Evolutionary conservation across 2,113 vertebrate genomes (phyloP), one percentile per base, ranked within the genome.

Genomic region (Rhynchopsitta pachyrhyncha): DNA sequence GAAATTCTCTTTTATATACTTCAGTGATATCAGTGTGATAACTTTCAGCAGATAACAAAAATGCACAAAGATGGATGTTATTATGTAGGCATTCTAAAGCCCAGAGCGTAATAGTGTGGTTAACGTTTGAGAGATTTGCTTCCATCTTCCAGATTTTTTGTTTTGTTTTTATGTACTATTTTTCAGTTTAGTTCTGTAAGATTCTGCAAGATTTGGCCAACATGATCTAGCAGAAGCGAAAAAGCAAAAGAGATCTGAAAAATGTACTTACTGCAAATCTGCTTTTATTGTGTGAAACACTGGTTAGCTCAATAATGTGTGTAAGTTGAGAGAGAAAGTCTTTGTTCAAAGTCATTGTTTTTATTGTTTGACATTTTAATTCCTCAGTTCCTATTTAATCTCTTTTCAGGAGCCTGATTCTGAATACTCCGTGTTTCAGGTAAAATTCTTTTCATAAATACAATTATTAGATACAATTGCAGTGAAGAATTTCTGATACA

Each of bases 341-440:
- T 79, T 69, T 85, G 17, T 63, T 16, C 23, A 64, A 59, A 70
- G 57, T 49, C 80, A 6, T 69, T 63, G 9, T 69, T 94, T 88
- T 71, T 81, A 24, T 76, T 74, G 4, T 82, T 76, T 86, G 27
- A 2, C 11, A 57, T 82, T 94, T 92, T n/a, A 12, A 22, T 94
- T 84, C 39, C 31, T 97, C 39, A 95, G 0, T 73, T 93, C 82
- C 41, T 77, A 11, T 94, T 96, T 97, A 84, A 80, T 98, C 90
- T 97, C 94, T 98, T 98, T 97, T 97, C 98, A 99, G 99, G 99
- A 98, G 55, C 87, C 97, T 79, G 97, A 96, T 92, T 91, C 95
- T 59, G 97, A 98, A 86, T 96, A 98, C 74, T 95, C 92, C 55
- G 85, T 98, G 55, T 97, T 98, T 94, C 98, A 99, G 99, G 99